These are phyloP conservation scores for Tor tambroides DNA, from an alignment of 2,113 vertebrate species.

Conservation along the genomic window DNA sequence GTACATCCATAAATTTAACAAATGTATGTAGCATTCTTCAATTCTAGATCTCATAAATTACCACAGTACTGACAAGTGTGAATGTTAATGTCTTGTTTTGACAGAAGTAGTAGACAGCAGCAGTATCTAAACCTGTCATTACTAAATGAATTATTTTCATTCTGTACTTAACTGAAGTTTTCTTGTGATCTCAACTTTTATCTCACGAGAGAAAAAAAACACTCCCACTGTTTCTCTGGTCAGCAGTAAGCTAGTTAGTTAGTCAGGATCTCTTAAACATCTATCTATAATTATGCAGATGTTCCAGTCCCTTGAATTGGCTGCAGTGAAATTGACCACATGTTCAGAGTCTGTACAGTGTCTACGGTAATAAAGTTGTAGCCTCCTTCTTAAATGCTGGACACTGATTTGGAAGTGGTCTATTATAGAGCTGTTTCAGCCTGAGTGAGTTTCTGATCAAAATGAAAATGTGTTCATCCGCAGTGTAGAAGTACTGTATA, in stretches of 20 bases:
- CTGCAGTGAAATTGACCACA: neutral
- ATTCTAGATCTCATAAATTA: constrained; percentile 1
- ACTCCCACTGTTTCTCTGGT: neutral
- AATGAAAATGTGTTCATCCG: neutral
- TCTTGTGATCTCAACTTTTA: neutral
- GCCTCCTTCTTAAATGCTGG: neutral
- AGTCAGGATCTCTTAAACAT: constrained; percentile 8
- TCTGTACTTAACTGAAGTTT: neutral
- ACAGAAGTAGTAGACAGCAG: too few species aligned
- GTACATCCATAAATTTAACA: neutral
- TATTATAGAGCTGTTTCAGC: too few species aligned
- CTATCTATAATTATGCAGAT: neutral
- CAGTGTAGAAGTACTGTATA: neutral
- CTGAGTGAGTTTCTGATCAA: neutral
- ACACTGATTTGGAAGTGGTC: too few species aligned
- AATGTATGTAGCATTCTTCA: neutral
- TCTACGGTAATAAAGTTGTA: neutral
- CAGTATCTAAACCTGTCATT: neutral
- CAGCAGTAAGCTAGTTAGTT: constrained; percentile 3
- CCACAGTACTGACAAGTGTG: neutral
- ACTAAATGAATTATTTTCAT: neutral
- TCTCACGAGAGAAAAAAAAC: neutral
- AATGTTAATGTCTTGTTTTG: neutral
- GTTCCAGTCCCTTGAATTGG: neutral
- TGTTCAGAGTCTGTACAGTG: neutral